Conservation (phyloP, 2,113 vertebrate species). For the Dromaius novaehollandiae region DNA sequence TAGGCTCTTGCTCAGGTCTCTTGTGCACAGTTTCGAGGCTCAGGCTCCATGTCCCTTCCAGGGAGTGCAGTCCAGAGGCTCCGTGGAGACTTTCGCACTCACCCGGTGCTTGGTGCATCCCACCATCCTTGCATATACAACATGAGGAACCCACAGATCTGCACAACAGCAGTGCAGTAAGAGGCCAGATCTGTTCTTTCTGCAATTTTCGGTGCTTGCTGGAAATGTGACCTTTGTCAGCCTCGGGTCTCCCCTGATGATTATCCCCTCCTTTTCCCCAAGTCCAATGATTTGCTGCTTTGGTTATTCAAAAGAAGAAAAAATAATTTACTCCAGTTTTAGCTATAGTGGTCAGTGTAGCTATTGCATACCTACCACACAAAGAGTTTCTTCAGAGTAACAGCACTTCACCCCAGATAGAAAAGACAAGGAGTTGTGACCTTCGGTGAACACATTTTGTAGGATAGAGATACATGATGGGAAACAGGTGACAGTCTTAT, state of each 20-base stretch:
- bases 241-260: not conserved
- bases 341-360: not conserved
- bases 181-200: not conserved
- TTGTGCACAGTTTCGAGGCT: not conserved
- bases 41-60: not conserved
- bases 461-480: not conserved
- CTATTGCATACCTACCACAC: not conserved
- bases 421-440: not conserved
- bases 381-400: not conserved
- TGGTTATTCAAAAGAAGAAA: not conserved
- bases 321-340: not conserved
- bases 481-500: rapidly evolving
- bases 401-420: not conserved
- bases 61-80: not conserved
- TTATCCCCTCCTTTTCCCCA: not conserved
- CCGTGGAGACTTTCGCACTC: not conserved
- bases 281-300: not conserved
- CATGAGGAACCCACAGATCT: not conserved
- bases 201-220: not conserved
- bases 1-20: not conserved
- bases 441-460: not conserved
- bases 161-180: not conserved
- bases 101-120: not conserved
- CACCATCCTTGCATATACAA: not conserved
- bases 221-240: not conserved